Percentiles rank a stretch among this genome's conserved stretches.
These are phyloP conservation scores for Glandiceps talaboti DNA, from an alignment of 53 echinoderm and acorn worm species.

Conservation along the genomic window DNA sequence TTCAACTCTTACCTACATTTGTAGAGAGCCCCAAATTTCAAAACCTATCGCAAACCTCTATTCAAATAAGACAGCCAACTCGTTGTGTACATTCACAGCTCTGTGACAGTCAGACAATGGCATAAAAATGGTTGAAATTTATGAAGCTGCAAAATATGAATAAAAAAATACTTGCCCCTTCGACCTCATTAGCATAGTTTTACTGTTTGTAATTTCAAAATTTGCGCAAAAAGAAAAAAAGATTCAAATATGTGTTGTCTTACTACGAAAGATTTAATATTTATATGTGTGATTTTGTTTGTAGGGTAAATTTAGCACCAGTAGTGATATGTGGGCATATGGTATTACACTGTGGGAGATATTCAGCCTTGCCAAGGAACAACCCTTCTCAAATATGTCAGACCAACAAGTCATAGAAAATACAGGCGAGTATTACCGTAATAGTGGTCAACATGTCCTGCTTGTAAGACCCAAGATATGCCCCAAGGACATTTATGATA, in stretches of 20 bases:
- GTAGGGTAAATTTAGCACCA: constrained; percentile 90
- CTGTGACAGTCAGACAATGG: too few relatives aligned
- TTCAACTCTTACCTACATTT: too few relatives aligned
- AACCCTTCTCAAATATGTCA: constrained; percentile 63
- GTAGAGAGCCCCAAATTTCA: too few relatives aligned
- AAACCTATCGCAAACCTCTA: too few relatives aligned
- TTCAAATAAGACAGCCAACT: too few relatives aligned
- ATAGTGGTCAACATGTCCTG: constrained; percentile 51
- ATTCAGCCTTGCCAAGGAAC: constrained; percentile 81
- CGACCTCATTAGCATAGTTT: neutral
- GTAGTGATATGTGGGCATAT: constrained; percentile 93
- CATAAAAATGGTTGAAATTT: too few relatives aligned
- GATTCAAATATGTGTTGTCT: too few relatives aligned
- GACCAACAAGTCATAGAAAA: constrained; percentile 96
- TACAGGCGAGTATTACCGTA: constrained; percentile 90
- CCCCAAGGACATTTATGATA: constrained; percentile 79
- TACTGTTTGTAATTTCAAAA: too few relatives aligned
- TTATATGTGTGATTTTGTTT: neutral
- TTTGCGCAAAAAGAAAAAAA: too few relatives aligned
- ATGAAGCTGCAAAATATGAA: too few relatives aligned
- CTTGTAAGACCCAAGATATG: constrained; percentile 58
- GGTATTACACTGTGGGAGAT: constrained; percentile 98
- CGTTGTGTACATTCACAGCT: too few relatives aligned
- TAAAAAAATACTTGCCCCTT: neutral
- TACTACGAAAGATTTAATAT: too few relatives aligned